These are phyloP conservation scores for Drosophila teissieri DNA, from an alignment of 1,140 invertebrate species.

Conservation along the genomic window DNA sequence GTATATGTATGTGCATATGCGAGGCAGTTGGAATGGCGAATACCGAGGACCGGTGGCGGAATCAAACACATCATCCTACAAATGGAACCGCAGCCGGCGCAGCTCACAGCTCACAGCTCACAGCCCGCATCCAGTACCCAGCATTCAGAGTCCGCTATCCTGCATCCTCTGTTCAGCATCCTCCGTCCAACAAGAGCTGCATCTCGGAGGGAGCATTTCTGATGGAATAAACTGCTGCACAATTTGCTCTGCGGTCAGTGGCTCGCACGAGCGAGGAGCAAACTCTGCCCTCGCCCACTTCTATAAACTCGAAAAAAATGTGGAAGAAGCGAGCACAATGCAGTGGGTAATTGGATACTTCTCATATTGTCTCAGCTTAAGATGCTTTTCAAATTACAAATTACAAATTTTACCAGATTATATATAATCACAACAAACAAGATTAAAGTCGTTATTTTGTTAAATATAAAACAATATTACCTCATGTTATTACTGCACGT, in stretches of 20 bases:
- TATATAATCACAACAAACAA: too few species aligned
- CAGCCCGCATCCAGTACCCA: constrained; percentile 19
- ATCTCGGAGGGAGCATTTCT: constrained; percentile 34
- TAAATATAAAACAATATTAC: too few species aligned
- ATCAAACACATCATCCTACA: constrained; percentile 39
- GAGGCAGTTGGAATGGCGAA: constrained; percentile 38
- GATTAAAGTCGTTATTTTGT: too few species aligned
- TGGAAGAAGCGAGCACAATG: not conserved
- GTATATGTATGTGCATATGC: constrained; percentile 21
- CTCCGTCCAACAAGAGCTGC: constrained; percentile 15
- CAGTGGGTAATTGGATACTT: too few species aligned
- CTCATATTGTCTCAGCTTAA: too few species aligned
- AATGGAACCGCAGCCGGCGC: constrained; percentile 15
- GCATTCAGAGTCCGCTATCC: constrained; percentile 9
- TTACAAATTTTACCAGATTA: too few species aligned
- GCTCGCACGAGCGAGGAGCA: constrained; percentile 17
- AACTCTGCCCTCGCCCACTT: not conserved
- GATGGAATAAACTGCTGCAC: constrained; percentile 61
- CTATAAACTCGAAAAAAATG: not conserved
- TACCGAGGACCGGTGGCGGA: constrained; percentile 17
- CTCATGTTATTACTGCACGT: too few species aligned
- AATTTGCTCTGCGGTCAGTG: constrained; percentile 61
- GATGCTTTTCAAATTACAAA: too few species aligned
- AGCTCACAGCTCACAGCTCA: constrained; percentile 7
- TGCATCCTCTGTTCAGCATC: not conserved